Conservation (phyloP, 2,113 vertebrate species). For the Chionomys nivalis region DNA sequence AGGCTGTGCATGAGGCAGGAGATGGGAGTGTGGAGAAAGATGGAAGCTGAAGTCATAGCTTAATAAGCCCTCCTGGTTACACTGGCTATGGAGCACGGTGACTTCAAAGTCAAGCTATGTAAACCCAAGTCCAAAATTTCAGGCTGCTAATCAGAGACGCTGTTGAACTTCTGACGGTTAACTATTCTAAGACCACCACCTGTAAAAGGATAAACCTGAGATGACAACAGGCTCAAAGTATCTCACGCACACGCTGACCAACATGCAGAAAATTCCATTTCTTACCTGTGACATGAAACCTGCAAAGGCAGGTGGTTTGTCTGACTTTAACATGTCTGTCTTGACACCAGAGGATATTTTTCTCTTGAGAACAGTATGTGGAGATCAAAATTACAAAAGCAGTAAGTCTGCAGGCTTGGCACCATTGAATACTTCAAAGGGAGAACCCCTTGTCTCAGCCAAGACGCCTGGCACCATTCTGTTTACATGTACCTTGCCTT, state of each 20-base stretch:
- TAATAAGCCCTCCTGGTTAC: neutral
- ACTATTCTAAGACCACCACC: neutral
- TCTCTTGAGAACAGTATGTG: neutral
- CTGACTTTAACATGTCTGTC: neutral
- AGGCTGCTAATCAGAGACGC: neutral
- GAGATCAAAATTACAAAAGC: constrained; percentile 1
- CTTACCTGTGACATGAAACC: neutral
- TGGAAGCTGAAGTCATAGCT: neutral
- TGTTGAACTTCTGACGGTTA: neutral
- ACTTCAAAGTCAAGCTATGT: neutral
- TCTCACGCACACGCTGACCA: neutral
- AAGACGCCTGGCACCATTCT: constrained; percentile 33
- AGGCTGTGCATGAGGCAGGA: neutral
- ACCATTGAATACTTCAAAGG: constrained; percentile 4
- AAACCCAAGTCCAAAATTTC: neutral
- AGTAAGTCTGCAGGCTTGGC: neutral
- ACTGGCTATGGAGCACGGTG: neutral
- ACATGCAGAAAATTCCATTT: neutral
- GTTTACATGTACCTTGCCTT: constrained; percentile 75
- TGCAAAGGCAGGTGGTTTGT: neutral
- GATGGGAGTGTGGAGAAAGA: neutral
- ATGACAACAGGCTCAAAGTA: neutral
- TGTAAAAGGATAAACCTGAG: neutral
- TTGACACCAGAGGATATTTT: neutral
- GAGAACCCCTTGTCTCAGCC: neutral